These are phyloP conservation scores for Rhingia rostrata DNA, from an alignment of 2,888 invertebrate species.

Conservation along the genomic window DNA sequence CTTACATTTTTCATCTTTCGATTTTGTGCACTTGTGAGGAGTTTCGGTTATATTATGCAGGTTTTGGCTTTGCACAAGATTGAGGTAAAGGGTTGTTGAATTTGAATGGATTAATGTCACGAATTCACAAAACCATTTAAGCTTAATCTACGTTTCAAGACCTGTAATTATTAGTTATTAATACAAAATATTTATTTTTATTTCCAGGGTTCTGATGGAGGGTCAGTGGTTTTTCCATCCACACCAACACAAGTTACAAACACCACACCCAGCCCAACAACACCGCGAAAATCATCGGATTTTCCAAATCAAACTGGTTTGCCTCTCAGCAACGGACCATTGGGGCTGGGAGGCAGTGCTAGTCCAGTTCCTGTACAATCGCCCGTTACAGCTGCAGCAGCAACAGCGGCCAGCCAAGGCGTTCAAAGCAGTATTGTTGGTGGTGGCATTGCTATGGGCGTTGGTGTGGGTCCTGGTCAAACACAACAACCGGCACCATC, in stretches of 20 bases:
- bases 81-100: too few relatives aligned
- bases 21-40: too few relatives aligned
- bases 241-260: conserved; percentile 84
- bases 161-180: too few relatives aligned
- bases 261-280: conserved; percentile 84
- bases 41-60: too few relatives aligned
- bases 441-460: conserved; percentile 59
- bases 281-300: conserved; percentile 87
- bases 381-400: conserved; percentile 58
- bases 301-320: conserved; percentile 85
- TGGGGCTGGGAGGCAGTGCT: conserved; percentile 86
- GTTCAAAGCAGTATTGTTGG: conserved; percentile 62
- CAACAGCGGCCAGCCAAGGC: conserved; percentile 60
- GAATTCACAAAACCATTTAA: too few relatives aligned
- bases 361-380: conserved; percentile 83
- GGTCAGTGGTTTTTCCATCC: conserved; percentile 88
- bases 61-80: too few relatives aligned
- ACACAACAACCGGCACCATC: conserved; percentile 68
- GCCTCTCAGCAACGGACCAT: conserved; percentile 84
- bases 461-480: conserved; percentile 69
- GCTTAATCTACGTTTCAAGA: too few relatives aligned
- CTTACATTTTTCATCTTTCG: too few relatives aligned
- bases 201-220: conserved; percentile 90
- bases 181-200: conserved; percentile 40
- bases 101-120: too few relatives aligned